Conservation (phyloP, 2,113 vertebrate genomes). For the Aptenodytes patagonicus region DNA sequence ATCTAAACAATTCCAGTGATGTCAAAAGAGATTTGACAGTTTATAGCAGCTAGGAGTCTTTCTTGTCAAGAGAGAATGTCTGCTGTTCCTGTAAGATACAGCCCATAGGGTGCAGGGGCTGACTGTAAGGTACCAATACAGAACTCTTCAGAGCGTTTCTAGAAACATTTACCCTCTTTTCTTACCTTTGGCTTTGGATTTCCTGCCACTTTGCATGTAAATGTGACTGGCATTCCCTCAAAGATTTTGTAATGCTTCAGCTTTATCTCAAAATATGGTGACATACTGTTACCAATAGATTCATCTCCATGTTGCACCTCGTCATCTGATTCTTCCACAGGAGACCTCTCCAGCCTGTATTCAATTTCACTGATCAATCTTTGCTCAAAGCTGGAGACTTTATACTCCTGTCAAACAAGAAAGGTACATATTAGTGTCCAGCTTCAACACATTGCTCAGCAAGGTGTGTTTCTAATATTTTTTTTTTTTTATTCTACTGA, state of each 20-base stretch:
- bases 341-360: constrained; percentile 92
- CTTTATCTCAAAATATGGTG: constrained; percentile 86
- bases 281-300: constrained; percentile 59
- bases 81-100: background rate
- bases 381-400: constrained; percentile 98
- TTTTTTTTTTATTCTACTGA: background rate
- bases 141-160: background rate
- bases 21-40: background rate
- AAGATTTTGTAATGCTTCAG: constrained; percentile 96
- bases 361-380: constrained; percentile 97
- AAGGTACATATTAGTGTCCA: background rate
- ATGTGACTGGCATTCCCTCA: constrained; percentile 94
- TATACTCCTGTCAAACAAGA: constrained; percentile 85
- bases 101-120: background rate
- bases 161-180: background rate
- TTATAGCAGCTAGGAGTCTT: background rate
- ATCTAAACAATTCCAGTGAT: background rate
- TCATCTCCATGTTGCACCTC: constrained; percentile 83
- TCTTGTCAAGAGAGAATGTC: background rate
- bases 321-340: constrained; percentile 91
- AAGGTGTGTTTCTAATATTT: background rate
- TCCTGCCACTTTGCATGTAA: constrained; percentile 89
- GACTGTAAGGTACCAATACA: background rate
- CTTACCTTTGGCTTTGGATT: constrained; percentile 94
- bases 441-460: background rate